Conservation (phyloP, 1,140 invertebrate species). For the Oedothorax gibbosus region DNA sequence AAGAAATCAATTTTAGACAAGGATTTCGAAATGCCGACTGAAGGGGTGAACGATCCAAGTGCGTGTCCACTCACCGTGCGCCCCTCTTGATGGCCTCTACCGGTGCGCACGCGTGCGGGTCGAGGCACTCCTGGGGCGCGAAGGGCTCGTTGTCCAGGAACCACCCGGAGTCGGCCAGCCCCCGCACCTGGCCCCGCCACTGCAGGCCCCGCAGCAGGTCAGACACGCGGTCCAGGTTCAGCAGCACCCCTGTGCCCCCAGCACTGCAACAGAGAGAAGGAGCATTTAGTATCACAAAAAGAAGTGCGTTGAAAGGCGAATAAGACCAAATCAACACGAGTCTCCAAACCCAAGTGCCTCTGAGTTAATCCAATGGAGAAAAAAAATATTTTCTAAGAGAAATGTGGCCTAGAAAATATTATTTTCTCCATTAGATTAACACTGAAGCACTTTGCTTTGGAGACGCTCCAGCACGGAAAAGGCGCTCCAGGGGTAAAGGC, state of each 20-base stretch:
- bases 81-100: constrained; percentile 80
- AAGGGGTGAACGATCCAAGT: no score
- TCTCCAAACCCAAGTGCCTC: no score
- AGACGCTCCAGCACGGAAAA: no score
- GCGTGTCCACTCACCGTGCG: constrained; percentile 75
- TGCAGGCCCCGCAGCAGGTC: constrained; percentile 73
- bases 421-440: no score
- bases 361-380: no score
- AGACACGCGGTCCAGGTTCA: constrained; percentile 86
- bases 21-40: no score
- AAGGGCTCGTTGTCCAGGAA: constrained; percentile 87
- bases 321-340: background rate
- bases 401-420: no score
- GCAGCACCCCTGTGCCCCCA: constrained; percentile 89
- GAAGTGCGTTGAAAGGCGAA: background rate
- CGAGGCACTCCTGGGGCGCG: constrained; percentile 69
- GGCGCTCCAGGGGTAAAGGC: no score
- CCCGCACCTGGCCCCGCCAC: constrained; percentile 79
- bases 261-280: constrained; percentile 75
- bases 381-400: no score
- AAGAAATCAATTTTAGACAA: no score
- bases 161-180: constrained; percentile 92
- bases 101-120: constrained; percentile 70
- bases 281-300: background rate
- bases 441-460: no score